Conservation (phyloP, 2,888 invertebrate species). For the Megalurothrips usitatus region DNA sequence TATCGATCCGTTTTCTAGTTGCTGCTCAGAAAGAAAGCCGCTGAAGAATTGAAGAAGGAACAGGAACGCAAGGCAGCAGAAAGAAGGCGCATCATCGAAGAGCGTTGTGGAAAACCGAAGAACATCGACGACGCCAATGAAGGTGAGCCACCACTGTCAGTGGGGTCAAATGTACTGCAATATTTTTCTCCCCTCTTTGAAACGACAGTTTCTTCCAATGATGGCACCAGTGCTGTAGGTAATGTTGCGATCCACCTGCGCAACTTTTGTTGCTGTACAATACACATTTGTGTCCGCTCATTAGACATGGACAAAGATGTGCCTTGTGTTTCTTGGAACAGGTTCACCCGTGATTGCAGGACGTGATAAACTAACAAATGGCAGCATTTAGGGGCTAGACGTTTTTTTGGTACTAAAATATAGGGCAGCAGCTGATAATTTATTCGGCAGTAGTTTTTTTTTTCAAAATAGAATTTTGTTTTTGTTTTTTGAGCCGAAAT, state of each 20-base stretch:
- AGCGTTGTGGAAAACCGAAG: constrained; percentile 89
- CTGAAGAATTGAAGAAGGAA: constrained; percentile 98
- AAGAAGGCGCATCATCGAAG: constrained; percentile 93
- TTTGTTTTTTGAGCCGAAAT: constrained; percentile 25
- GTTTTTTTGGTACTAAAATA: not conserved
- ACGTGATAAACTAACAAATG: too few species aligned
- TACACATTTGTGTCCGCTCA: too few species aligned
- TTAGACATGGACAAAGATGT: too few species aligned
- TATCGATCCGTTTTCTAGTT: constrained; percentile 56
- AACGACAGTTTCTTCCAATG: constrained; percentile 1
- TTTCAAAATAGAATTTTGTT: not conserved
- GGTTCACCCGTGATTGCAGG: too few species aligned
- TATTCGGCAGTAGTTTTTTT: not conserved
- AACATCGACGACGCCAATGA: constrained; percentile 88
- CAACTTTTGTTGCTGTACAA: too few species aligned
- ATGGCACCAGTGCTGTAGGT: too few species aligned
- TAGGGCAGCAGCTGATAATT: not conserved
- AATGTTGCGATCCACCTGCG: too few species aligned
- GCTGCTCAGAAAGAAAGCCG: constrained; percentile 99
- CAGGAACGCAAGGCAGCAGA: constrained; percentile 98
- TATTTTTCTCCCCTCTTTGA: too few species aligned
- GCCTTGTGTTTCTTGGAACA: too few species aligned
- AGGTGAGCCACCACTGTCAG: constrained; percentile 57
- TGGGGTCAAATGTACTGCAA: too few species aligned
- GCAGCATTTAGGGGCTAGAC: not conserved